Conservation (phyloP, 1,140 invertebrate species). For the Portunus trituberculatus region DNA sequence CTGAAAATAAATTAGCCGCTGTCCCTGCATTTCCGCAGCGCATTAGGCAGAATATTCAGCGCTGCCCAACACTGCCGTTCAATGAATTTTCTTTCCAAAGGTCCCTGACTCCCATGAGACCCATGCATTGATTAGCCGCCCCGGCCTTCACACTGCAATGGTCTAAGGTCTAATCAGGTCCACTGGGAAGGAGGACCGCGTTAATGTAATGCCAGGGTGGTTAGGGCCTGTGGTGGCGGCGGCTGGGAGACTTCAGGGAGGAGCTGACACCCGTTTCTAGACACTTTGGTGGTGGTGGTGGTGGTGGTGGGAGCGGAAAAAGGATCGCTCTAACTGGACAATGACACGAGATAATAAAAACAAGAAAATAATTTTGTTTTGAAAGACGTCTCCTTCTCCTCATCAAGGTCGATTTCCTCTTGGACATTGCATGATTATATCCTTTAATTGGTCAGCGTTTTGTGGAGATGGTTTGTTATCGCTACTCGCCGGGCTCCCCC, state of each 20-base stretch:
- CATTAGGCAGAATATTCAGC: not conserved
- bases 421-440: no score
- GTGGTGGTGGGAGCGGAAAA: no score
- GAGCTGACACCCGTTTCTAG: no score
- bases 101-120: not conserved
- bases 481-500: no score
- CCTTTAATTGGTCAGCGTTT: no score
- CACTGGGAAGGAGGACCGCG: not conserved
- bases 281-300: no score
- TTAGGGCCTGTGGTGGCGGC: not conserved
- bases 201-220: not conserved
- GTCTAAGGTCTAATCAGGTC: not conserved
- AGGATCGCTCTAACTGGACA: no score
- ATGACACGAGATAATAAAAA: no score
- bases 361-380: no score
- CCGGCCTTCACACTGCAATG: not conserved
- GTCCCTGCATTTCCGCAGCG: not conserved
- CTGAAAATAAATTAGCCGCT: not conserved
- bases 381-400: no score
- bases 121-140: not conserved
- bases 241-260: not conserved
- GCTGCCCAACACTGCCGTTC: not conserved
- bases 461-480: no score
- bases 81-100: not conserved
- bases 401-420: no score